Conservation (phyloP, 2,888 invertebrate genomes). For the Meganola albula region DNA sequence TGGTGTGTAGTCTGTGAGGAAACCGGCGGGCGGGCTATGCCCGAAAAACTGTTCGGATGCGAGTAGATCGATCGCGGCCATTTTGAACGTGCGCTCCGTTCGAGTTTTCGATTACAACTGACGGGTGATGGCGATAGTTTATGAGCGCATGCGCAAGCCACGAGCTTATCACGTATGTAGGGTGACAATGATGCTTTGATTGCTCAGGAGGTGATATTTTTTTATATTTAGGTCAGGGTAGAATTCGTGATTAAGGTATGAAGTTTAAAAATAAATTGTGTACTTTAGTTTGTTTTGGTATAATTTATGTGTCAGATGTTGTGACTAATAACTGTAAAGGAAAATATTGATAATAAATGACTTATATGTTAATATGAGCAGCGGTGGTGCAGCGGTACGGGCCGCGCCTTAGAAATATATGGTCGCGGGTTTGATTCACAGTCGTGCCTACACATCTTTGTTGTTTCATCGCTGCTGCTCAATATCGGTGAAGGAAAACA, state of each 20-base stretch:
- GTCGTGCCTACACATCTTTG: no score
- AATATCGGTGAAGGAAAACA: no score
- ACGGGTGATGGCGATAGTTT: constrained; percentile 41
- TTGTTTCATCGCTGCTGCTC: no score
- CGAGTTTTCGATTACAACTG: constrained; percentile 45
- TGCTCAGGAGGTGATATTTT: constrained; percentile 24
- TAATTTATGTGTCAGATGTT: no score
- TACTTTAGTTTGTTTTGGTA: no score
- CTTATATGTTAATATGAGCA: no score
- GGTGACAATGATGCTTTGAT: constrained; percentile 38
- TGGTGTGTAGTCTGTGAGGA: constrained; percentile 78
- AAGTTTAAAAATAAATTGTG: no score
- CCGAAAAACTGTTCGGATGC: constrained; percentile 85
- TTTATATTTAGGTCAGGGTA: constrained; percentile 40
- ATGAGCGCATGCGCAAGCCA: constrained; percentile 53
- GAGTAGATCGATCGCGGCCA: constrained; percentile 76
- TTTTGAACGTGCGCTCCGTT: constrained; percentile 31
- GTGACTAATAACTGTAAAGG: no score
- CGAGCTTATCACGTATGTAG: constrained; percentile 42
- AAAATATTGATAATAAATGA: no score
- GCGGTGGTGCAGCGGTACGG: no score
- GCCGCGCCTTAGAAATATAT: no score
- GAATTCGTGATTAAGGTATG: constrained; percentile 11
- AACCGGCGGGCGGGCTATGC: constrained; percentile 82
- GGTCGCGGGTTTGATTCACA: no score